These are phyloP conservation scores for Mesopsocus fuscifrons DNA, from an alignment of 2,888 invertebrate species.

Conservation along the genomic window DNA sequence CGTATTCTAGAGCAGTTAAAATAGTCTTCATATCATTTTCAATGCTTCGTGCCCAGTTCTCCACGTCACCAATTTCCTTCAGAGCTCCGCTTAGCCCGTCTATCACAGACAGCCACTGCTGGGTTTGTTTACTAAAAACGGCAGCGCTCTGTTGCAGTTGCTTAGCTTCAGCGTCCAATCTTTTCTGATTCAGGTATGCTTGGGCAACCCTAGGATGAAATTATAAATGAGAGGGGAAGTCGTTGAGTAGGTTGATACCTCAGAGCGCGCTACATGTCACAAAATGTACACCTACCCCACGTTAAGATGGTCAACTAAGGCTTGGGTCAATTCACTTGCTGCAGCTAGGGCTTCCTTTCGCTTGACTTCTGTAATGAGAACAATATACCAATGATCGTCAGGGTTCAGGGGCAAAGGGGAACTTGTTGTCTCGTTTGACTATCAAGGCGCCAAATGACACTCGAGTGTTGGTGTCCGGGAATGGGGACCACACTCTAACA, in stretches of 20 bases:
- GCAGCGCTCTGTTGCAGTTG: constrained; percentile 83
- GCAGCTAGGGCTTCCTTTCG: constrained; percentile 85
- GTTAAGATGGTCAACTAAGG: constrained; percentile 92
- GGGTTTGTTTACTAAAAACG: constrained; percentile 90
- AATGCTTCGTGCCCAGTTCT: constrained; percentile 95
- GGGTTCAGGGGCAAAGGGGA: no score
- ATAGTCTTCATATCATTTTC: constrained; percentile 91
- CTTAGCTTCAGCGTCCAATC: constrained; percentile 93
- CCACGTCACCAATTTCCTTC: constrained; percentile 95
- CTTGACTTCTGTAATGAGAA: constrained; percentile 53
- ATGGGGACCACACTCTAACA: constrained; percentile 1
- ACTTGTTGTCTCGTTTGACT: no score
- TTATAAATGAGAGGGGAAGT: background rate
- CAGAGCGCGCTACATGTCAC: no score
- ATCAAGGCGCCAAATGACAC: background rate
- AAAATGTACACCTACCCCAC: constrained; percentile 82
- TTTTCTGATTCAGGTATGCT: constrained; percentile 95
- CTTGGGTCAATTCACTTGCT: constrained; percentile 81
- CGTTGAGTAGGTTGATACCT: background rate
- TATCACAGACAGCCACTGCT: constrained; percentile 87
- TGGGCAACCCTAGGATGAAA: constrained; percentile 62
- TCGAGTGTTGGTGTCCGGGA: background rate
- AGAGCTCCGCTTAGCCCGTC: constrained; percentile 72
- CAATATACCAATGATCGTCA: no score
- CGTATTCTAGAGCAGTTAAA: constrained; percentile 78